Evolutionary conservation across 2,113 vertebrate species (phyloP), one percentile per base, ranked within the genome.

Genomic region (Calonectris borealis): DNA sequence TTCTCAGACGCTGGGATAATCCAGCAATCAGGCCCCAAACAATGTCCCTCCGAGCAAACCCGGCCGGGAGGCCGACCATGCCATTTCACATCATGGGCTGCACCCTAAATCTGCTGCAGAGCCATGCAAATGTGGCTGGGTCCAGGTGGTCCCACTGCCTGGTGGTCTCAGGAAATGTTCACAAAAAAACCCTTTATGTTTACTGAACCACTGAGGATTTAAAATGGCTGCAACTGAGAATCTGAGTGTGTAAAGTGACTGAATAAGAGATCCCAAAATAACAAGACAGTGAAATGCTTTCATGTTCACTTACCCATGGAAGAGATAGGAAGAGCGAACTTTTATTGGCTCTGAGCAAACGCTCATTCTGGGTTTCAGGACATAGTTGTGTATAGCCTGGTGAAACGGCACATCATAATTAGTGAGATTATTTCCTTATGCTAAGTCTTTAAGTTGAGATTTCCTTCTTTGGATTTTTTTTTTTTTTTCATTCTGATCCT

Each of bases 1-100:
- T 91, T 89, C 54, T 29, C 46, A 84, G 48, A 81, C 4, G 0
- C 75, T 69, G 48, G 70, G 69, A 89, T 96, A 94, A 94, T 94
- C 91, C 93, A 66, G 44, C 80, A 90, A 90, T 96, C 79, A 68
- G 72, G 72, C 52, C 42, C n/a, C 72, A 69, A 86, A 94, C 60
- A 94, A 89, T 8, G 16, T 75, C 40, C 73, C 70, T 94, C 36
- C 6, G 0, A 90, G 94, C 93, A 92, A 95, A 92, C 11, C 29
- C 46, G 44, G n/a, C n/a, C n/a, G 69, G 18, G 51, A 80, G 60
- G 38, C 42, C 1, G 3, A 58, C 52, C 48, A 16, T 48, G 48
- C 66, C 44, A 80, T 89, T 68, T 81, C 88, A 49, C 58, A 65
- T 52, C 17, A 18, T 27, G 10, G 48, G 48, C 44, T 88, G 83